Evolutionary conservation across 2,113 vertebrate genomes (phyloP).

Genomic region (Bungarus multicinctus): DNA sequence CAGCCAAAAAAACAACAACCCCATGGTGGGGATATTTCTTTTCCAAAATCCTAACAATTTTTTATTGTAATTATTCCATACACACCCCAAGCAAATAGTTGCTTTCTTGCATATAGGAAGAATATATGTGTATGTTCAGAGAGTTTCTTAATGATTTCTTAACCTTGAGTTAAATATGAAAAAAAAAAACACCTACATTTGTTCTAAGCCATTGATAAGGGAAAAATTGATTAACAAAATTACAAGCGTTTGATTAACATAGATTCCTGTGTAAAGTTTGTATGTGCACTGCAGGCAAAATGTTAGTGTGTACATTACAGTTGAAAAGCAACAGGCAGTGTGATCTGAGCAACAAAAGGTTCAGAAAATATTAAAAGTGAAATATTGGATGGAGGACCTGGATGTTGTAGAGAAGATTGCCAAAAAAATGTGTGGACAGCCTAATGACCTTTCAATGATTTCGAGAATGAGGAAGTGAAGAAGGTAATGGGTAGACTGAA

Average conservation of each 20-base stretch:
- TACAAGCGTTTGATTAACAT: background rate
- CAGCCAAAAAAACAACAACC: background rate
- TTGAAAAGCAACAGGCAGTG: background rate
- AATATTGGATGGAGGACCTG: background rate
- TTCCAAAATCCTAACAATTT: background rate
- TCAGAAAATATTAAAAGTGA: background rate
- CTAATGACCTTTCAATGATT: background rate
- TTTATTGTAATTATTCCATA: background rate
- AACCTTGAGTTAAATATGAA: background rate
- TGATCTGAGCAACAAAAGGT: background rate
- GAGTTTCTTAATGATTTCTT: background rate
- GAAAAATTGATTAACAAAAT: background rate
- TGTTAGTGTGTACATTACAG: background rate
- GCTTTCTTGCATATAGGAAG: background rate
- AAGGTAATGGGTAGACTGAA: background rate
- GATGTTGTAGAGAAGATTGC: background rate
- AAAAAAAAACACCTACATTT: background rate
- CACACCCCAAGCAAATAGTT: background rate
- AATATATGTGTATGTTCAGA: too few relatives aligned
- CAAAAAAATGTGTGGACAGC: background rate
- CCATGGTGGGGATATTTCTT: background rate
- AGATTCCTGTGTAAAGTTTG: background rate
- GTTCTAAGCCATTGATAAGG: background rate
- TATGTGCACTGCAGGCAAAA: background rate
- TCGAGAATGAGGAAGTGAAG: background rate